A percentile compares a stretch with the other conserved stretches of the same genome.
phyloP scores from a whole-genome alignment of 2,888 invertebrate species.

The Aromia moschata region DNA sequence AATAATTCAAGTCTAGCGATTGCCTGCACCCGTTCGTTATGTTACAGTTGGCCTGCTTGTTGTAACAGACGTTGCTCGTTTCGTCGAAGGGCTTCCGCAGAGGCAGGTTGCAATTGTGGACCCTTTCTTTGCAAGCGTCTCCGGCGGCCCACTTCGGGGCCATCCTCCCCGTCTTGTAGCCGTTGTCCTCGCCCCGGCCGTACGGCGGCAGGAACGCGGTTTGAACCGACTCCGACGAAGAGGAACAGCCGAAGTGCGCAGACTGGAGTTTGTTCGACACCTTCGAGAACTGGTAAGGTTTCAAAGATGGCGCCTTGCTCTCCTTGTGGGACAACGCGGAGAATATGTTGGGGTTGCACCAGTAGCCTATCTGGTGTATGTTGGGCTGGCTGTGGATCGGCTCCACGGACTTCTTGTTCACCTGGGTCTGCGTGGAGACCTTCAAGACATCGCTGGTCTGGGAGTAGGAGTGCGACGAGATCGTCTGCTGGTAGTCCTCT shows the following conservation, averaged over 20 bases:
- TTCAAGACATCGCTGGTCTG: constrained; percentile 51
- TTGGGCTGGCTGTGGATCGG: not conserved
- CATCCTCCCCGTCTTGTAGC: constrained; percentile 30
- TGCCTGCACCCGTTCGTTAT: not conserved
- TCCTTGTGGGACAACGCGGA: not conserved
- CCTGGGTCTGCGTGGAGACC: constrained; percentile 55
- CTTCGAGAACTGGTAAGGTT: constrained; percentile 5
- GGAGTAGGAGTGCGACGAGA: constrained; percentile 42
- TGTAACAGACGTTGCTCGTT: not conserved
- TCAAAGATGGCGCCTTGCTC: constrained; percentile 29
- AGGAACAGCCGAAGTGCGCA: constrained; percentile 58
- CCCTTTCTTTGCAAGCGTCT: constrained; percentile 51
- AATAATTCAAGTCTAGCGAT: not conserved
- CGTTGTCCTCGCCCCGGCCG: constrained; percentile 43
- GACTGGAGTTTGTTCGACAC: constrained; percentile 54
- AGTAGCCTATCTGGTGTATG: not conserved
- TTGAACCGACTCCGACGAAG: constrained; percentile 60
- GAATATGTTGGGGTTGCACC: not conserved
- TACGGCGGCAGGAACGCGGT: constrained; percentile 51
- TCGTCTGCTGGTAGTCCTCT: constrained; percentile 55
- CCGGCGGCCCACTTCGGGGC: constrained; percentile 54
- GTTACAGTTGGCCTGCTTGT: not conserved
- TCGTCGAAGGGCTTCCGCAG: constrained; percentile 46
- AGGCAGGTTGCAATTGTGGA: constrained; percentile 58
- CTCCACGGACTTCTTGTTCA: constrained; percentile 42